Percentiles rank a stretch among this genome's conserved stretches.
Conservation (phyloP, 1,140 invertebrate genomes). For the Ips nitidus region DNA sequence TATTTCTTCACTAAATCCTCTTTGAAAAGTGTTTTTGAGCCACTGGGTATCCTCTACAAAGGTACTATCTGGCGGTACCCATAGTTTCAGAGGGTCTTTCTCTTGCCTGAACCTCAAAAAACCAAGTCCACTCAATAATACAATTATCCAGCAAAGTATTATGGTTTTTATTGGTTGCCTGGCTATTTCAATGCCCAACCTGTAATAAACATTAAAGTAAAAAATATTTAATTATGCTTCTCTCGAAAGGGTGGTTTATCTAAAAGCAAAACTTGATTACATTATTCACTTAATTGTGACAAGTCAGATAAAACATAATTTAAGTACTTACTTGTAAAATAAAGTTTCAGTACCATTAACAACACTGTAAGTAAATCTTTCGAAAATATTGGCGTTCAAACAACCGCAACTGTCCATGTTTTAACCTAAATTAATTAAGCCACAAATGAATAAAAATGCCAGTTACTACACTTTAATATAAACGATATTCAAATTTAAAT, state of each 20-base stretch:
- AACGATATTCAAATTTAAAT: no score
- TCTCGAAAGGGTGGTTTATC: not conserved
- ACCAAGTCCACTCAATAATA: constrained; percentile 57
- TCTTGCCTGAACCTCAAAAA: constrained; percentile 62
- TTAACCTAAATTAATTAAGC: no score
- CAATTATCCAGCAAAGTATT: constrained; percentile 55
- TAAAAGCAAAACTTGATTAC: not conserved
- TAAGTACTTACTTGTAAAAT: constrained; percentile 48
- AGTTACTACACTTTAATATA: no score
- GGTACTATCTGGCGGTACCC: constrained; percentile 68
- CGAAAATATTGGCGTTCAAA: constrained; percentile 36
- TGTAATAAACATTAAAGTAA: constrained; percentile 48
- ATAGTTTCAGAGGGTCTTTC: constrained; percentile 71
- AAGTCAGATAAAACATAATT: not conserved
- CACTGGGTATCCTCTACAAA: constrained; percentile 70
- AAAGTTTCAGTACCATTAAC: constrained; percentile 44
- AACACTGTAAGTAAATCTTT: constrained; percentile 43
- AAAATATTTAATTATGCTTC: not conserved
- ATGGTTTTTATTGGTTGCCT: constrained; percentile 59
- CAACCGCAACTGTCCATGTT: constrained; percentile 19
- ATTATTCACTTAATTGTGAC: not conserved
- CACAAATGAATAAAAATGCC: no score
- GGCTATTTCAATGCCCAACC: constrained; percentile 56
- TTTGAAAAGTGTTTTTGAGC: constrained; percentile 68
- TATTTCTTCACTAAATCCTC: constrained; percentile 62